Evolutionary conservation across 2,888 invertebrate genomes (phyloP).

Genomic region (Silvanus unidentatus): DNA sequence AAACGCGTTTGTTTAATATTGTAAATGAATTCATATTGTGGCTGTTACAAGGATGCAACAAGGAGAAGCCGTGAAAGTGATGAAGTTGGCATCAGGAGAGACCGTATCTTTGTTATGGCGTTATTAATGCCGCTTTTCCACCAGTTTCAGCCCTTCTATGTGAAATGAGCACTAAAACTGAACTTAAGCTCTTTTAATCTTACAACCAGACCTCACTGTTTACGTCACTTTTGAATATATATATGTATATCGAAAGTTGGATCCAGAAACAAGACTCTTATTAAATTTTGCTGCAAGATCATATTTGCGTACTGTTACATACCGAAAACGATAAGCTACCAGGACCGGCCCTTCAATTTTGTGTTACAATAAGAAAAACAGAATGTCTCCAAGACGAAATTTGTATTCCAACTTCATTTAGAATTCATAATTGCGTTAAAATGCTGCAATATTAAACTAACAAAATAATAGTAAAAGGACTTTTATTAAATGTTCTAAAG

Average conservation of each 20-base stretch:
- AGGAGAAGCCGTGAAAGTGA: slow-evolving; percentile 13
- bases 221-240: slow-evolving; percentile 20
- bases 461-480: too few species aligned
- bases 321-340: too few species aligned
- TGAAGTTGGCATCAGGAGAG: slow-evolving; percentile 12
- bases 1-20: slow-evolving; percentile 4
- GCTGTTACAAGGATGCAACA: slow-evolving; percentile 10
- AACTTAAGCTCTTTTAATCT: slow-evolving; percentile 32
- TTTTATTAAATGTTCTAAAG: too few species aligned
- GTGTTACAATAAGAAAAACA: too few species aligned
- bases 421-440: too few species aligned
- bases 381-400: too few species aligned
- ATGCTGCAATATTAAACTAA: too few species aligned
- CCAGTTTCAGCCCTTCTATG: slow-evolving; percentile 21
- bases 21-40: slow-evolving; percentile 11
- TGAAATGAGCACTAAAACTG: slow-evolving; percentile 30
- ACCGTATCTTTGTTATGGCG: slow-evolving; percentile 21
- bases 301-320: too few species aligned
- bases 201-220: slow-evolving; percentile 23
- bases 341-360: too few species aligned
- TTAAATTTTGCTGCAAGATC: slow-evolving; percentile 1
- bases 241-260: slow-evolving; percentile 5
- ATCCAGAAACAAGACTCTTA: slow-evolving; percentile 2
- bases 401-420: too few species aligned
- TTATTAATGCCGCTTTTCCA: slow-evolving; percentile 22